phyloP scores from a whole-genome alignment of 2,113 vertebrate species.

The Gadus macrocephalus region DNA sequence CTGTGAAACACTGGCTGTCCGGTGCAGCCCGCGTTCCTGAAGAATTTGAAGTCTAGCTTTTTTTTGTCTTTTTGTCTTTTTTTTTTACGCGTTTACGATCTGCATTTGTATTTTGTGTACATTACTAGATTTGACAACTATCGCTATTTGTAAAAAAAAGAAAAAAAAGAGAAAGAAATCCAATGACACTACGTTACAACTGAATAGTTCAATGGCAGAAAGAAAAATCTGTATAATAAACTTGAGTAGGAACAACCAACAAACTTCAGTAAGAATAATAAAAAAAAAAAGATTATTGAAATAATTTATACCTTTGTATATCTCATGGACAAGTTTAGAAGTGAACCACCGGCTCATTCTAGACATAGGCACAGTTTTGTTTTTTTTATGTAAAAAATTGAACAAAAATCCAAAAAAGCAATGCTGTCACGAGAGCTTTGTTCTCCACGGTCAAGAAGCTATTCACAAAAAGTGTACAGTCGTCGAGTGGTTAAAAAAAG shows the following conservation, averaged over 20 bases:
- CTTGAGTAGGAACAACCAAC: slow-evolving; percentile 12
- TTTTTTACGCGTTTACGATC: slow-evolving; percentile 44
- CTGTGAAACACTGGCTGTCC: slow-evolving; percentile 20
- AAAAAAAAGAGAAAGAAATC: neutral
- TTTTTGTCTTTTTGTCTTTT: neutral
- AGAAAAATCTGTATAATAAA: slow-evolving; percentile 21
- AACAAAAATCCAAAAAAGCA: slow-evolving; percentile 35
- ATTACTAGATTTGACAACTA: slow-evolving; percentile 49
- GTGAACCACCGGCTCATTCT: slow-evolving; percentile 64
- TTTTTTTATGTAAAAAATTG: slow-evolving; percentile 29
- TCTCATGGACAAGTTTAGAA: slow-evolving; percentile 63
- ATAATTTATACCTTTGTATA: slow-evolving; percentile 71
- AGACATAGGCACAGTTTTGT: slow-evolving; percentile 73
- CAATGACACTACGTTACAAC: slow-evolving; percentile 39
- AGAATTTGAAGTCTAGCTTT: slow-evolving; percentile 36
- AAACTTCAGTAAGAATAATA: slow-evolving; percentile 30
- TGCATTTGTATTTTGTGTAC: slow-evolving; percentile 55
- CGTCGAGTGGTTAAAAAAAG: slow-evolving; percentile 37
- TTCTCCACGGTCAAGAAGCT: slow-evolving; percentile 63
- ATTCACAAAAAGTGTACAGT: slow-evolving; percentile 54
- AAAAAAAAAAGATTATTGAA: slow-evolving; percentile 43
- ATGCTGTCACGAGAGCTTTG: slow-evolving; percentile 62
- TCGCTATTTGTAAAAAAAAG: slow-evolving; percentile 40
- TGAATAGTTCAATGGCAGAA: slow-evolving; percentile 44
- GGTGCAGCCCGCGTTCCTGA: slow-evolving; percentile 3